phyloP scores from a whole-genome alignment of 2,113 vertebrate species.

The Henicopernis longicauda region DNA sequence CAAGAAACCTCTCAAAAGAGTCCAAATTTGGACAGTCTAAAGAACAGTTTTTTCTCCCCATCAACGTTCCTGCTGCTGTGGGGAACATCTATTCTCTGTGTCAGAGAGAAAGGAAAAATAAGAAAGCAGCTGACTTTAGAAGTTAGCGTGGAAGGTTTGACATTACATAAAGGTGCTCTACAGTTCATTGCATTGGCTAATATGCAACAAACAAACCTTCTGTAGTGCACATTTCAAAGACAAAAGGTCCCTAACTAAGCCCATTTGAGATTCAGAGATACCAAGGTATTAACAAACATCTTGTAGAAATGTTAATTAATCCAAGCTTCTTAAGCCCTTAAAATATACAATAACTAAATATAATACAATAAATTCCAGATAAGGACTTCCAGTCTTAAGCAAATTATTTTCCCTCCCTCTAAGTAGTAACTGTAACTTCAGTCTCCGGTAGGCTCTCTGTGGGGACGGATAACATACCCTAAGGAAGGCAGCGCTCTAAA shows the following conservation, averaged over 20 bases:
- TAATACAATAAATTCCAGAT: neutral
- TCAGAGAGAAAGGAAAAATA: neutral
- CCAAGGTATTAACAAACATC: neutral
- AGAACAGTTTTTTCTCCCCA: neutral
- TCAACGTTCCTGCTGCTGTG: neutral
- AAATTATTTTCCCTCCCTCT: neutral
- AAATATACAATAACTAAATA: neutral
- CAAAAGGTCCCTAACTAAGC: neutral
- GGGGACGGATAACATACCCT: neutral
- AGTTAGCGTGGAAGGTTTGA: neutral
- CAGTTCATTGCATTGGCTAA: neutral
- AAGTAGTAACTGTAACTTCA: neutral
- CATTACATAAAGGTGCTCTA: neutral
- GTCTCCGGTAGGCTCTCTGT: neutral
- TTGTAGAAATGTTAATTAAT: conserved; percentile 2
- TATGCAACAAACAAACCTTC: neutral
- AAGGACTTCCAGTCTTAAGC: neutral
- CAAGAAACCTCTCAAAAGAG: neutral
- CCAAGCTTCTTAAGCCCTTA: neutral
- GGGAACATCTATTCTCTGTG: neutral
- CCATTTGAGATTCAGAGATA: neutral
- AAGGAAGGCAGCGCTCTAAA: neutral
- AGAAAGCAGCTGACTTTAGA: neutral
- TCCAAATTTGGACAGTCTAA: neutral
- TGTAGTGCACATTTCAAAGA: neutral